phyloP scores from a whole-genome alignment of 2,888 invertebrate species.

The Seira musarum region DNA sequence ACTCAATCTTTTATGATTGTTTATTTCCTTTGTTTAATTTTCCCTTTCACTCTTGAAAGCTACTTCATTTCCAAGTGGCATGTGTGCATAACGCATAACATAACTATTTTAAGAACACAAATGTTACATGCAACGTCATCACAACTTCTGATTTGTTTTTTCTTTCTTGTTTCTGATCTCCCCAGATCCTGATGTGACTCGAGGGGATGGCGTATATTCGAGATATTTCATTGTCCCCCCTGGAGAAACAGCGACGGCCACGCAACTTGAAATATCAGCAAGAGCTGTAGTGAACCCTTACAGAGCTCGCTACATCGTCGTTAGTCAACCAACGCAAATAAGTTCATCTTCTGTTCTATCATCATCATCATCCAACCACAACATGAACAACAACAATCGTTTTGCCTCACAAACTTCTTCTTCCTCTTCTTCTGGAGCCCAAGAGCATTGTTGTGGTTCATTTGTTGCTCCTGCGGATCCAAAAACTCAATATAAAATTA shows the following conservation, averaged over 20 bases:
- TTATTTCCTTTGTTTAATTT: neutral
- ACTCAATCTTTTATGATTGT: slow-evolving; percentile 65
- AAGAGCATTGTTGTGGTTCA: slow-evolving; percentile 67
- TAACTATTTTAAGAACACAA: no score
- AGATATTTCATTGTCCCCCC: slow-evolving; percentile 74
- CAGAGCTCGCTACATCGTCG: slow-evolving; percentile 66
- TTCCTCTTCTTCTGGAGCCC: slow-evolving; percentile 14
- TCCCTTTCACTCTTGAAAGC: neutral
- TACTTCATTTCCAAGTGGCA: neutral
- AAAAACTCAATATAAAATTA: slow-evolving; percentile 68
- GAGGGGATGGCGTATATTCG: slow-evolving; percentile 80
- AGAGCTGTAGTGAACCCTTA: slow-evolving; percentile 68
- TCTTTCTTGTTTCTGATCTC: slow-evolving; percentile 40
- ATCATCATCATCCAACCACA: neutral
- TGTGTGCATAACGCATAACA: neutral
- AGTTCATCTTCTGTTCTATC: slow-evolving; percentile 24
- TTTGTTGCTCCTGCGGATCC: slow-evolving; percentile 64
- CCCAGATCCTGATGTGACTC: slow-evolving; percentile 78
- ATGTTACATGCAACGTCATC: no score
- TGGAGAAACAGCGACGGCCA: slow-evolving; percentile 60
- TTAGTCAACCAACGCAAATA: slow-evolving; percentile 52
- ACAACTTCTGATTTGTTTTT: no score
- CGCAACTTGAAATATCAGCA: slow-evolving; percentile 66
- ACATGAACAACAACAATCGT: slow-evolving; percentile 3
- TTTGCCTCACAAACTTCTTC: neutral